Conservation (phyloP, 2,888 invertebrate genomes). For the Xestia rhomboidea region DNA sequence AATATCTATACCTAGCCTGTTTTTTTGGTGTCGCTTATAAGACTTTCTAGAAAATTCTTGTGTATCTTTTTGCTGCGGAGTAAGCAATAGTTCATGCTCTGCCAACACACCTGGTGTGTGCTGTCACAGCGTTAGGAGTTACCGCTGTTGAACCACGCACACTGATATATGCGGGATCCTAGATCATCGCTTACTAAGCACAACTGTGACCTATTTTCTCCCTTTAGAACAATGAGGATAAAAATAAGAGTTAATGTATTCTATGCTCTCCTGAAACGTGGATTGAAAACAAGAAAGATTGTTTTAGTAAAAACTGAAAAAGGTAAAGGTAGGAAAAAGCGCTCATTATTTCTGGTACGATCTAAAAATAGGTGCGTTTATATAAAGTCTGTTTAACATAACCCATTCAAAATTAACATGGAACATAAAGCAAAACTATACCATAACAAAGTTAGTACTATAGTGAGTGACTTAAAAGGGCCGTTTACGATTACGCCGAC, state of each 20-base stretch:
- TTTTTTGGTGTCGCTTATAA: constrained; percentile 21
- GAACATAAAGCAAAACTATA: constrained; percentile 44
- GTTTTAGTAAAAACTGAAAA: constrained; percentile 27
- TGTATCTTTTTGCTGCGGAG: constrained; percentile 40
- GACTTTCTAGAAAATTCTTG: constrained; percentile 18
- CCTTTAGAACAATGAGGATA: constrained; percentile 33
- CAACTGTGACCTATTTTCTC: constrained; percentile 50
- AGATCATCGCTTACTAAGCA: constrained; percentile 54
- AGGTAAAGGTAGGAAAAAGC: constrained; percentile 10
- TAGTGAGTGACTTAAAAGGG: constrained; percentile 47
- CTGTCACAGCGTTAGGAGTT: constrained; percentile 59
- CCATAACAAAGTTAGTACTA: constrained; percentile 31
- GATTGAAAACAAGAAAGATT: constrained; percentile 53
- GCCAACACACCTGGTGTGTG: constrained; percentile 56
- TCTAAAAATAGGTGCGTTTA: neutral
- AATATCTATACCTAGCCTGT: neutral
- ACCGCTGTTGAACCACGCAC: constrained; percentile 53
- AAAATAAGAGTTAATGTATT: constrained; percentile 54
- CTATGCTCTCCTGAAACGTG: constrained; percentile 39
- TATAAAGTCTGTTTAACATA: constrained; percentile 15
- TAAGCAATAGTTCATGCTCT: constrained; percentile 58
- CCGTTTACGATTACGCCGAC: constrained; percentile 49
- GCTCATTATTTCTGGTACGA: constrained; percentile 2
- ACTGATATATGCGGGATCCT: constrained; percentile 53
- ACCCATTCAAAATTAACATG: constrained; percentile 20